Percentiles rank a stretch among this genome's conserved stretches.
phyloP scores from a whole-genome alignment of 2,888 invertebrate species.

The Furcula furcula region DNA sequence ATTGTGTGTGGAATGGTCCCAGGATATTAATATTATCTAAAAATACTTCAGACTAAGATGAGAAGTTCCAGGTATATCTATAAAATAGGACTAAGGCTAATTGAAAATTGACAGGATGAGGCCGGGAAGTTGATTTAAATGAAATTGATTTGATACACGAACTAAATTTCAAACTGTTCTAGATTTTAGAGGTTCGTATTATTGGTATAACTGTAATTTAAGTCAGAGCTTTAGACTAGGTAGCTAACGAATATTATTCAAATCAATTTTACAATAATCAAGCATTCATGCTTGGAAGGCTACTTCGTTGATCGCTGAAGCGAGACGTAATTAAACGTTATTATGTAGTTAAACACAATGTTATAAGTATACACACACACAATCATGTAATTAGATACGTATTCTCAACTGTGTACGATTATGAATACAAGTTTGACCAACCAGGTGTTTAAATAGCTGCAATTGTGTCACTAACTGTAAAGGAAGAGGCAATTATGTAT shows the following conservation, averaged over 20 bases:
- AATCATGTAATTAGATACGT: constrained; percentile 23
- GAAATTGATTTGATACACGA: too few relatives aligned
- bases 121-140: too few relatives aligned
- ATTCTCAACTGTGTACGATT: constrained; percentile 7
- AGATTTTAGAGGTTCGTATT: too few relatives aligned
- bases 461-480: constrained; percentile 1
- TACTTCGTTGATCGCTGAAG: constrained; percentile 21
- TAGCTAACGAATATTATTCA: neutral
- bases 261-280: constrained; percentile 2
- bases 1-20: too few relatives aligned
- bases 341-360: constrained; percentile 25
- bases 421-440: neutral
- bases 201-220: too few relatives aligned
- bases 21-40: too few relatives aligned
- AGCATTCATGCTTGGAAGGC: constrained; percentile 15
- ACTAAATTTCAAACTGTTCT: too few relatives aligned
- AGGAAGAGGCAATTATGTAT: neutral
- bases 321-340: constrained; percentile 29
- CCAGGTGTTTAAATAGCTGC: neutral
- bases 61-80: too few relatives aligned
- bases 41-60: too few relatives aligned
- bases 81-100: too few relatives aligned
- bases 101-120: too few relatives aligned
- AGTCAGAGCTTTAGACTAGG: neutral
- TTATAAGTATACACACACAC: constrained; percentile 19